Evolutionary conservation across 2,797 vertebrate genomes (phyloP).

Genomic region (Agapornis canus): DNA sequence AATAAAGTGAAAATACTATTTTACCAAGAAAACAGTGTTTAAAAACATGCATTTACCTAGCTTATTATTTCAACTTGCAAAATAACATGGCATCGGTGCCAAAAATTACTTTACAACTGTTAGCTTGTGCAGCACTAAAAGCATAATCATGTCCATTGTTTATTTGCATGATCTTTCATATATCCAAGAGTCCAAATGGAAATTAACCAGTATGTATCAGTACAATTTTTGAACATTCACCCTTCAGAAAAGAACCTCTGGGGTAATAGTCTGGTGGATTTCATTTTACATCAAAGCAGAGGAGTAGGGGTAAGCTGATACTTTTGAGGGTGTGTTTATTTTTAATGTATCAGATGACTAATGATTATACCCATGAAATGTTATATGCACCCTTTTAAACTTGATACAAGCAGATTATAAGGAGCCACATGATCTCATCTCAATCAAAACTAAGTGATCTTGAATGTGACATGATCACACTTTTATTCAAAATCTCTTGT

Average conservation of each 20-base stretch:
- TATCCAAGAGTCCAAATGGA: not conserved
- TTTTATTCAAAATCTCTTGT: not conserved
- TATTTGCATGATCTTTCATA: slow-evolving; percentile 9
- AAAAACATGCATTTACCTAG: not conserved
- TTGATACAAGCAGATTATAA: slow-evolving; percentile 20
- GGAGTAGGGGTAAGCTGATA: not conserved
- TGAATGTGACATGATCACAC: not conserved
- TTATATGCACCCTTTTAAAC: not conserved
- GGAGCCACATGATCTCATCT: not conserved
- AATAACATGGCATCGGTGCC: not conserved
- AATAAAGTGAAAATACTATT: not conserved
- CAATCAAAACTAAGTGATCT: not conserved
- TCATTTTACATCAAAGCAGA: not conserved
- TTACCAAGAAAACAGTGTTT: not conserved
- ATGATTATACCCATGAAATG: not conserved
- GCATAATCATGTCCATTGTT: not conserved
- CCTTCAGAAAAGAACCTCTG: not conserved
- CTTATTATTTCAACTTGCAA: not conserved
- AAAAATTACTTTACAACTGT: not conserved
- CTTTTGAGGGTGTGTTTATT: not conserved
- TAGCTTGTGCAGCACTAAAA: not conserved
- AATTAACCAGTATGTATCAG: not conserved
- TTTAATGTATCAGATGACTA: not conserved
- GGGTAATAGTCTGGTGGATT: not conserved
- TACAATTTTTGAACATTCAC: not conserved